Base-by-base conservation (phyloP, 2,113 vertebrate genomes). In the Upupa epops region DNA sequence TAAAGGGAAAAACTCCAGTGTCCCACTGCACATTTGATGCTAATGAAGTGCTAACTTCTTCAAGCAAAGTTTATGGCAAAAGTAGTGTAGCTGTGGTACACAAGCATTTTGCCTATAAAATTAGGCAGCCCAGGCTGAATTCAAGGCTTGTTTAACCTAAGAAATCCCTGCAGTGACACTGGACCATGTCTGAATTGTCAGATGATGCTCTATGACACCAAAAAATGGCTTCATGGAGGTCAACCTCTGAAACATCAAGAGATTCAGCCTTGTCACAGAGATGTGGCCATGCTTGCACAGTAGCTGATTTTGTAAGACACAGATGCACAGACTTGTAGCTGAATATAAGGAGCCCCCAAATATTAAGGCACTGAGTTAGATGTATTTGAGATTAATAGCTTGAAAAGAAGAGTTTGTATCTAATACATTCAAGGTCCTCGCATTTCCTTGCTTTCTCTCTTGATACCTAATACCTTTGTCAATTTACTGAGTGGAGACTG, bases 401-500 rank as follows among this genome's bases (percentile, higher is more conserved):
- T 45, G 61, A 84, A 80, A 73, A 36, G 64, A 21, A 21, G 34
- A 25, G 37, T 70, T 48, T 91, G 13, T 48, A 26, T 22, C 31
- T 77, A 20, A 88, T 42, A 29, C 11, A 56, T 63, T 21, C 54
- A 29, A 61, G 6, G 13, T 24, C 51, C 74, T 54, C 4, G 2
- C 29, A 11, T 73, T 88, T 90, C 87, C 65, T 72, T 86, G 31
- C 32, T 80, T 78, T 66, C 25, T 77, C 31, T 80, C 6, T 32
- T 21, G 46, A 15, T 66, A 61, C 64, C 72, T 72, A 11, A 37
- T 32, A 32, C 51, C 17, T 5, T 11, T 51, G 45, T 19, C 77
- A 77, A 65, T 79, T 85, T 75, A 91, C 52, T 68, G 90, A 90
- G 83, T 76, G 71, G 70, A 92, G 95, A 76, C 49, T 17, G 63